Percentiles rank a stretch among this genome's conserved stretches.
Conservation (phyloP, 2,888 invertebrate genomes). For the Agonopterix subpropinquella region DNA sequence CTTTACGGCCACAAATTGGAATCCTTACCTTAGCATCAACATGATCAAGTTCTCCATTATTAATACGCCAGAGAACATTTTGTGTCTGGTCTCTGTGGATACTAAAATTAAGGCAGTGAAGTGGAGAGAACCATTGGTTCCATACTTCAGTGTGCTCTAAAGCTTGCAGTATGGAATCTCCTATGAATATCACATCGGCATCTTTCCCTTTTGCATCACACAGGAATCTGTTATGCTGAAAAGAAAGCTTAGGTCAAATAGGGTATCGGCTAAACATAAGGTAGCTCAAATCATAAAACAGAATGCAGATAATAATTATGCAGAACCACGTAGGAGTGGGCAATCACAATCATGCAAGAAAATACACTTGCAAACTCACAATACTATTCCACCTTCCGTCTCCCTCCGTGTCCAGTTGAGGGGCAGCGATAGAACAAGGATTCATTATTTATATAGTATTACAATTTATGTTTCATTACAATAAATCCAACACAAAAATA, state of each 20-base stretch:
- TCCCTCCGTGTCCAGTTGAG: slow-evolving; percentile 85
- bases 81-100: slow-evolving; percentile 92
- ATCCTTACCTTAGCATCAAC: slow-evolving; percentile 87
- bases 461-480: neutral
- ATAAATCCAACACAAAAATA: neutral
- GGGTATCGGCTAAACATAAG: neutral
- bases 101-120: slow-evolving; percentile 94
- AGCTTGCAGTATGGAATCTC: slow-evolving; percentile 90
- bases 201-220: slow-evolving; percentile 91
- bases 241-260: slow-evolving; percentile 21
- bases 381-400: slow-evolving; percentile 92
- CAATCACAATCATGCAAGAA: slow-evolving; percentile 2
- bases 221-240: slow-evolving; percentile 90
- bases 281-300: neutral
- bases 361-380: slow-evolving; percentile 39
- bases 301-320: slow-evolving; percentile 1
- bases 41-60: slow-evolving; percentile 92
- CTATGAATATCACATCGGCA: slow-evolving; percentile 93
- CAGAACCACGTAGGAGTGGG: slow-evolving; percentile 13
- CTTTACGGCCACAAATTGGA: neutral
- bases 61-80: slow-evolving; percentile 92
- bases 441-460: slow-evolving; percentile 69
- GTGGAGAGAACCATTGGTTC: slow-evolving; percentile 92
- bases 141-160: slow-evolving; percentile 90
- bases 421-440: slow-evolving; percentile 81